Conservation (phyloP, 1,140 invertebrate genomes). For the Trichogramma pretiosum region DNA sequence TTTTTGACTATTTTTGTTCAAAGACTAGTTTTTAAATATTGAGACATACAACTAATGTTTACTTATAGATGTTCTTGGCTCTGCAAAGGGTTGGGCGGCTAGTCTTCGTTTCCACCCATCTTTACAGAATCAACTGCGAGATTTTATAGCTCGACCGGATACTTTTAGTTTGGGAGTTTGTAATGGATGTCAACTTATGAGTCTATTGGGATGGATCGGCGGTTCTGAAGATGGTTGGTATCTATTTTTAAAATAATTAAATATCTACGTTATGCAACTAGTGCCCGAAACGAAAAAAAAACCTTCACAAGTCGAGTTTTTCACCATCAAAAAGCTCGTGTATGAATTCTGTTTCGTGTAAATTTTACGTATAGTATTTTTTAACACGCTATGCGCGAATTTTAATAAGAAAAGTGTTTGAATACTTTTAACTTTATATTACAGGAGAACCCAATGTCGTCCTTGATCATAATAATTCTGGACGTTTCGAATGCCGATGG, state of each 20-base stretch:
- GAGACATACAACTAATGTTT: slow-evolving; percentile 3
- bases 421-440: no score
- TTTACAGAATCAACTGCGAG: slow-evolving; percentile 50
- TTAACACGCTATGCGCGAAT: no score
- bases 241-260: slow-evolving; percentile 2
- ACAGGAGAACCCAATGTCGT: slow-evolving; percentile 54
- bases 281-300: neutral
- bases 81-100: slow-evolving; percentile 95
- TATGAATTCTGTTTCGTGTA: no score
- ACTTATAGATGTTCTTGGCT: slow-evolving; percentile 80
- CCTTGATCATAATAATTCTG: slow-evolving; percentile 78
- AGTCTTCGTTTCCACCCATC: slow-evolving; percentile 66
- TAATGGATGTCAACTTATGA: slow-evolving; percentile 96
- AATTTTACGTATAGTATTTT: no score
- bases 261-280: slow-evolving; percentile 1
- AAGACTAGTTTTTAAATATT: neutral
- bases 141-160: slow-evolving; percentile 67
- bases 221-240: slow-evolving; percentile 14
- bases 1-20: neutral
- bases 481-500: slow-evolving; percentile 88
- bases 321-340: no score
- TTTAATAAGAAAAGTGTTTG: no score
- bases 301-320: no score
- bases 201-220: slow-evolving; percentile 71
- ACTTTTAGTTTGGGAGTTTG: slow-evolving; percentile 96